These are phyloP conservation scores for Emys orbicularis DNA, from an alignment of 2,797 vertebrate species.

Conservation along the genomic window DNA sequence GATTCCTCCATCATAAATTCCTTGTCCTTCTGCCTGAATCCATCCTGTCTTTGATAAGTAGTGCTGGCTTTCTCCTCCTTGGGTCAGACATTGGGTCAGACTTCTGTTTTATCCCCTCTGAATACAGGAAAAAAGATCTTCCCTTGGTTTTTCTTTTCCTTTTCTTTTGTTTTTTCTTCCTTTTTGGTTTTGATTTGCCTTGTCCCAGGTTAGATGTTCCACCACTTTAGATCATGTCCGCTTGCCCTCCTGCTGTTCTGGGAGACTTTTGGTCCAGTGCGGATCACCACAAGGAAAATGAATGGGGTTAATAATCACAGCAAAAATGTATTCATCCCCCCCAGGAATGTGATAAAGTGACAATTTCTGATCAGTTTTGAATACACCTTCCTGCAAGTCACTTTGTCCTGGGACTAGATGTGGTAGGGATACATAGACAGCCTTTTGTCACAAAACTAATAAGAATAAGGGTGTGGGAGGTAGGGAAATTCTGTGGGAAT, in stretches of 20 bases:
- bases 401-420: not conserved
- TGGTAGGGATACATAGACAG: rapidly evolving
- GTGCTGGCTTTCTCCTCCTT: rapidly evolving
- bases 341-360: rapidly evolving
- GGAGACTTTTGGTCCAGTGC: not conserved
- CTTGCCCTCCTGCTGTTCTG: not conserved
- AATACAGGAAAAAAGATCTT: not conserved
- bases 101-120: not conserved
- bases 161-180: not conserved
- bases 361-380: not conserved
- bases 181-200: not conserved
- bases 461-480: not conserved
- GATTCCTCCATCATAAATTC: not conserved
- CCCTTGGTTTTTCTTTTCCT: not conserved
- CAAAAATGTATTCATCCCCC: not conserved
- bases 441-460: not conserved
- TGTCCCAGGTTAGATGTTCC: not conserved
- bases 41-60: not conserved
- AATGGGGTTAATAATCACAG: not conserved
- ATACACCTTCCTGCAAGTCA: not conserved
- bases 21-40: not conserved
- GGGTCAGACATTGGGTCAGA: not conserved
- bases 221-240: not conserved
- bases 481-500: not conserved
- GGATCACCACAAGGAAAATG: rapidly evolving